These are phyloP conservation scores for Turdus rufiventris DNA, from an alignment of 2,113 vertebrate species.

Conservation along the genomic window DNA sequence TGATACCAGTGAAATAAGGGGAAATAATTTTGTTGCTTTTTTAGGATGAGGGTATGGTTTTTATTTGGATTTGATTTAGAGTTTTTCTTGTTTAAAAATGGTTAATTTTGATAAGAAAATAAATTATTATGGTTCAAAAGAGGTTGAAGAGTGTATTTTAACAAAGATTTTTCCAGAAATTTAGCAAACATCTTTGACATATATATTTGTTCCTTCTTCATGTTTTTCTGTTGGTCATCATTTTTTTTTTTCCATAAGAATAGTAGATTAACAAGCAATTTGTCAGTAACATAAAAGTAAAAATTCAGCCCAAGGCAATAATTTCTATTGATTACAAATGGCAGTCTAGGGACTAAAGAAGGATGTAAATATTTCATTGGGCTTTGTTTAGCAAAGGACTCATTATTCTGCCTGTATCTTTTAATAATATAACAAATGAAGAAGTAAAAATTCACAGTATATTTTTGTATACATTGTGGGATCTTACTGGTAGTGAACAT, in stretches of 20 bases:
- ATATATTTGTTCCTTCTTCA: background rate
- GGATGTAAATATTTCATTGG: background rate
- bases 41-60: rapidly evolving
- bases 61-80: background rate
- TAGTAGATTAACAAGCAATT: background rate
- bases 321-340: background rate
- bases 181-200: background rate
- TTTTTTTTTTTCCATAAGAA: background rate
- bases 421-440: background rate
- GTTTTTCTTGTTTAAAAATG: background rate
- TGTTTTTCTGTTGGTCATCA: background rate
- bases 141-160: background rate
- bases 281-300: background rate
- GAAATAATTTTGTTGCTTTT: background rate
- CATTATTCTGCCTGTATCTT: background rate
- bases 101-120: background rate
- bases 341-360: background rate
- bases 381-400: background rate
- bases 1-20: background rate
- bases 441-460: background rate
- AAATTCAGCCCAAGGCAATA: background rate
- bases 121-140: background rate
- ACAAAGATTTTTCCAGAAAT: background rate
- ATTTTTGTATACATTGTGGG: background rate
- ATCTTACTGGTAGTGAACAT: background rate